A percentile compares a stretch with the other conserved stretches of the same genome.
These are phyloP conservation scores for Drosophila barbarae DNA, from an alignment of 2,888 invertebrate species.

Conservation along the genomic window DNA sequence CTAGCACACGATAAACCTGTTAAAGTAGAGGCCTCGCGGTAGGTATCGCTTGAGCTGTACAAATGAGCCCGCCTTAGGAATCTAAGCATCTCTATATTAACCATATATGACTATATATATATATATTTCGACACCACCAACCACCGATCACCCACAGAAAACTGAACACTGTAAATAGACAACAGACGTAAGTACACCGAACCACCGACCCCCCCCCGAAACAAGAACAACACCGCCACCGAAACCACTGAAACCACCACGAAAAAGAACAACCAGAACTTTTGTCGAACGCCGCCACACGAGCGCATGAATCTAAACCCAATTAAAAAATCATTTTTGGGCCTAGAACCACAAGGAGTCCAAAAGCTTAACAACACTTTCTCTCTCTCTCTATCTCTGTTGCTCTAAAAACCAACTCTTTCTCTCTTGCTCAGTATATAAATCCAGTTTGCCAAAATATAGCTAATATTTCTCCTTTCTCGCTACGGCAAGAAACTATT, in stretches of 20 bases:
- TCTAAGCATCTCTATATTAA: conserved; percentile 36
- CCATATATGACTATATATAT: conserved; percentile 31
- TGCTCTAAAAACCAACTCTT: conserved; percentile 25
- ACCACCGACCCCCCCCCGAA: conserved; percentile 14
- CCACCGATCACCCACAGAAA: conserved; percentile 39
- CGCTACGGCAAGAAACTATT: conserved; percentile 63
- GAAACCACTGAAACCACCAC: conserved; percentile 19
- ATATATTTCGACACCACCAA: conserved; percentile 33
- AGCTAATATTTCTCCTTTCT: conserved; percentile 28
- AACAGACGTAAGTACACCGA: conserved; percentile 64
- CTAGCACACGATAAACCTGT: conserved; percentile 24
- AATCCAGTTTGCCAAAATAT: conserved; percentile 34
- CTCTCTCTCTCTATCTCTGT: conserved; percentile 9
- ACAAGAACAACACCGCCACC: conserved; percentile 28
- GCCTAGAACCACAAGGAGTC: conserved; percentile 22
- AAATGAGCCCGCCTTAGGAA: conserved; percentile 23
- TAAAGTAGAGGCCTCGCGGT: conserved; percentile 42
- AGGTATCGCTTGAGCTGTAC: conserved; percentile 42
- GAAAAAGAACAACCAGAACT: conserved; percentile 44
- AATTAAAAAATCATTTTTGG: conserved; percentile 21
- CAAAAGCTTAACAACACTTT: conserved; percentile 19
- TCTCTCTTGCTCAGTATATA: conserved; percentile 11
- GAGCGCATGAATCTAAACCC: conserved; percentile 38
- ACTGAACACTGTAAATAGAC: conserved; percentile 61
- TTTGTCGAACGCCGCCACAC: conserved; percentile 41